Evolutionary conservation across 1,140 invertebrate genomes (phyloP), one percentile per base, ranked within the genome.

Genomic region (Anoplolepis gracilipes): DNA sequence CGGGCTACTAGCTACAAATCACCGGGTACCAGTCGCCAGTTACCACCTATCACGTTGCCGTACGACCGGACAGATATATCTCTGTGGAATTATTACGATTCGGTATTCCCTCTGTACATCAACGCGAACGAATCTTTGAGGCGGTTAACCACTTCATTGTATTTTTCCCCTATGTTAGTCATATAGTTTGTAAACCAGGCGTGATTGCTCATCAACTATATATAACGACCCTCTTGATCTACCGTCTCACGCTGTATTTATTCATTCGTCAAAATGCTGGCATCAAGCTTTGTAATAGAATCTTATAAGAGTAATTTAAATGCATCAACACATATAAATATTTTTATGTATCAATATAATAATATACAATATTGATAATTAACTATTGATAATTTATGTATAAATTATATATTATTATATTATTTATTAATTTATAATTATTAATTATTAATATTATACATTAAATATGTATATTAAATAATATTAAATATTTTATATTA

Each of bases 1-100:
- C 72, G 76, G 91, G 89, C 91, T 93, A 92, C 92, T 87, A 90
- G 87, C 90, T 86, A 91, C 88, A 92, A 91, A 93, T 92, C 91
- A 92, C 84, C 82, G 77, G 91, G 87, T 91, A 92, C 92, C 91
- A 93, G 92, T 91, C 91, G 89, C 84, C 88, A 91, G 90, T 91
- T 84, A 85, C 86, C 87, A 91, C 89, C 91, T 92, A 90, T 89
- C 88, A 88, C 85, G 84, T 64, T 49, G 55, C 69, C 8, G 28
- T 53, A n/a, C 69, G 55, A 46, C 16, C 16, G 1, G 46, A 49
- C 16, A 49, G 0, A 49, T 49, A 49, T 19, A 19, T 57, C 59
- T 55, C 55, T 42, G 61, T 30, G 53, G 78, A 89, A 89, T 89
- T 88, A 89, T 82, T 73, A 79, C 78, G 87, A 88, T 67, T 72